These are phyloP conservation scores for Phaethornis superciliosus DNA, from an alignment of 2,113 vertebrate species.

Conservation along the genomic window DNA sequence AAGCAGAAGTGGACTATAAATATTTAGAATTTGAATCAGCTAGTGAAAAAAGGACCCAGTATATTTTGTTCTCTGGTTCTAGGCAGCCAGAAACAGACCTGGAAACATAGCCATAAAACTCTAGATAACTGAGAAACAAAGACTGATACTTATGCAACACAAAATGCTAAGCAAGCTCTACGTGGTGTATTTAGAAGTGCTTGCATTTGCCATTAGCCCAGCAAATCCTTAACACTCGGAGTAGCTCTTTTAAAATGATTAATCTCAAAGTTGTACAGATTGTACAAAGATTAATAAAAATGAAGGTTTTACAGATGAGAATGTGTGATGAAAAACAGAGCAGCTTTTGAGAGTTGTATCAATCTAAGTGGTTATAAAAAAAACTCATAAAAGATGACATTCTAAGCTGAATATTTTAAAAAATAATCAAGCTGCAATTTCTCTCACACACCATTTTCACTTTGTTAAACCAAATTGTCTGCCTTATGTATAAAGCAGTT, in stretches of 20 bases:
- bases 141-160: not conserved
- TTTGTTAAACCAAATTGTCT: constrained; percentile 43
- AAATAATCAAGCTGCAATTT: constrained; percentile 51
- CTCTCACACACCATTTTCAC: constrained; percentile 66
- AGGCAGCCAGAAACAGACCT: constrained; percentile 20
- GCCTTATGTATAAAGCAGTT: constrained; percentile 44
- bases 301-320: constrained; percentile 77
- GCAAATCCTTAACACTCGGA: constrained; percentile 41
- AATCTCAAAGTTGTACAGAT: constrained; percentile 73
- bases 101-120: not conserved
- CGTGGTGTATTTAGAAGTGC: not conserved
- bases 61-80: constrained; percentile 13
- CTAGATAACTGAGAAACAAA: constrained; percentile 40
- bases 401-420: constrained; percentile 70
- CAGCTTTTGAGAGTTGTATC: constrained; percentile 74
- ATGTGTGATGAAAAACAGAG: constrained; percentile 77
- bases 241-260: constrained; percentile 77
- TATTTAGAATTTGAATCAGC: not conserved
- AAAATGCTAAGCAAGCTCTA: not conserved
- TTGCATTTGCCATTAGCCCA: constrained; percentile 21
- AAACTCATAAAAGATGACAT: constrained; percentile 67
- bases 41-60: not conserved
- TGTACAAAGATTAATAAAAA: constrained; percentile 79
- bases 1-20: not conserved
- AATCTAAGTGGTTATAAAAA: constrained; percentile 69